Evolutionary conservation across 2,888 invertebrate genomes (phyloP).

Genomic region (Tetropium fuscum): DNA sequence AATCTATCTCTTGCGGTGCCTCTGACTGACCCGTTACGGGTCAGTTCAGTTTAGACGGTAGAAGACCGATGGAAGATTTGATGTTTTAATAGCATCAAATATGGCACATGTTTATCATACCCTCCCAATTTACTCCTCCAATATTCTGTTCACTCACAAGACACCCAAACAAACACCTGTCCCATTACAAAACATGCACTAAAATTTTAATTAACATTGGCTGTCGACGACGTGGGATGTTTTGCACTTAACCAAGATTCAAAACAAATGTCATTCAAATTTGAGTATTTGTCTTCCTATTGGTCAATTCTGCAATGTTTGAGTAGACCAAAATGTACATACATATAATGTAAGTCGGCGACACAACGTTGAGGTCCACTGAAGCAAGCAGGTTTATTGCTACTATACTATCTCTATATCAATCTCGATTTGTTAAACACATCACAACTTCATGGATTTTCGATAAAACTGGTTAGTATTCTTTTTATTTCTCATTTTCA

Average conservation of each 20-base stretch:
- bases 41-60: slow-evolving; percentile 34
- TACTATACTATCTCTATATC: slow-evolving; percentile 55
- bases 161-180: not conserved
- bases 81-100: slow-evolving; percentile 48
- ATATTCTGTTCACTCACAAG: not conserved
- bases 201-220: slow-evolving; percentile 21
- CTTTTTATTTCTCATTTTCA: slow-evolving; percentile 40
- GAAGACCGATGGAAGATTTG: slow-evolving; percentile 65
- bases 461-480: slow-evolving; percentile 59
- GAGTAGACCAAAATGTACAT: slow-evolving; percentile 45
- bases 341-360: slow-evolving; percentile 22
- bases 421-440: slow-evolving; percentile 52
- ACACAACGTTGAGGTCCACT: slow-evolving; percentile 57
- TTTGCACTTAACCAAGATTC: slow-evolving; percentile 27
- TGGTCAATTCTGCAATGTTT: slow-evolving; percentile 54
- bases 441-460: slow-evolving; percentile 56
- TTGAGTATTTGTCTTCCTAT: slow-evolving; percentile 54
- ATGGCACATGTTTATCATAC: slow-evolving; percentile 53
- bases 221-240: slow-evolving; percentile 33
- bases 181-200: slow-evolving; percentile 16
- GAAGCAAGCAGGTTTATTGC: slow-evolving; percentile 59
- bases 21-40: slow-evolving; percentile 58
- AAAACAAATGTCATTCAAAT: slow-evolving; percentile 58
- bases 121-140: not conserved
- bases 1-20: slow-evolving; percentile 65